phyloP scores from a whole-genome alignment of 2,113 vertebrate genomes.

The Pteruthius melanotis region DNA sequence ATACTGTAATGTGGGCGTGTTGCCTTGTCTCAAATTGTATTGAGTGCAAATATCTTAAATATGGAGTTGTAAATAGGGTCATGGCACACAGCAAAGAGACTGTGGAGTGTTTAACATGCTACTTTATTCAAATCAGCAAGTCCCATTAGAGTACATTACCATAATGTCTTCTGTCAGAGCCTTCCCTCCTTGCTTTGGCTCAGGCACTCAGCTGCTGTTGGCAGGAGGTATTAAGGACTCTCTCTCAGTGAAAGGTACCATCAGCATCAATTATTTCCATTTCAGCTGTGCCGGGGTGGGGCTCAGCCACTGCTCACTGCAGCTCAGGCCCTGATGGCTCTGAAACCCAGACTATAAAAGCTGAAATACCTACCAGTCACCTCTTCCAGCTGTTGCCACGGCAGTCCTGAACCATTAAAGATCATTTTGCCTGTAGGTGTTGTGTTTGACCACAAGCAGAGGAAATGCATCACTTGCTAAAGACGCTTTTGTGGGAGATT shows the following conservation, averaged over 20 bases:
- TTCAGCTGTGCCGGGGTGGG: background rate
- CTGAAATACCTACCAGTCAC: background rate
- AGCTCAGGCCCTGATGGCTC: background rate
- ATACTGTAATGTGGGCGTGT: background rate
- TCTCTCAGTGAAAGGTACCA: background rate
- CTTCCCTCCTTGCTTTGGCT: background rate
- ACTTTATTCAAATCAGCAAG: conserved; percentile 51
- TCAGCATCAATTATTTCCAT: conserved; percentile 51
- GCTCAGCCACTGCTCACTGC: background rate
- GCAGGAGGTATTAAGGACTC: background rate
- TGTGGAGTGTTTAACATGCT: conserved; percentile 14
- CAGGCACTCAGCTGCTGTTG: background rate
- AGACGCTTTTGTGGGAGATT: background rate
- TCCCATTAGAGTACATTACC: conserved; percentile 29
- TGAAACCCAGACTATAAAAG: background rate
- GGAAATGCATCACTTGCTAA: background rate
- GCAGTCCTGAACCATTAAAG: background rate
- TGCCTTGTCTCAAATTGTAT: background rate
- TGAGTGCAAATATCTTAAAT: background rate
- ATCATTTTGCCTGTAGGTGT: background rate
- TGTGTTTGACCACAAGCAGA: background rate
- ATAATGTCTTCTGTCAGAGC: conserved; percentile 35
- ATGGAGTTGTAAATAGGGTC: conserved; percentile 25
- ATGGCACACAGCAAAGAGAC: background rate
- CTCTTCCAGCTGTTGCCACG: background rate